phyloP scores from a whole-genome alignment of 37 sponge, comb jelly and placozoan species.

The Oopsacas minuta region DNA sequence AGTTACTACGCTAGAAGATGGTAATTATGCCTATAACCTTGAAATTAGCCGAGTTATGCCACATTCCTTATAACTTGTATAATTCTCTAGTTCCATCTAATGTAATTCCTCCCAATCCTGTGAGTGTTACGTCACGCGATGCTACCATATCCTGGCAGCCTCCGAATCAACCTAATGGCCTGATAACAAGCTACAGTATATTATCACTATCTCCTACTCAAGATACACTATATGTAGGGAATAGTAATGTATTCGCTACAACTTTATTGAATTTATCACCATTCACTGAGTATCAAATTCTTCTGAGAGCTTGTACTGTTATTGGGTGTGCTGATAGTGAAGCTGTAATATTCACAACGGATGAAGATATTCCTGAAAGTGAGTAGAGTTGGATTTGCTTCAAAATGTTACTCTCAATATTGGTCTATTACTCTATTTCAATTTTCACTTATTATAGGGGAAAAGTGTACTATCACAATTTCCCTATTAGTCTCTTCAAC shows the following conservation, averaged over 20 bases:
- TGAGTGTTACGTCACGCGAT: not conserved
- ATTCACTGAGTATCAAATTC: constrained; percentile 58
- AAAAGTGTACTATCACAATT: too few relatives aligned
- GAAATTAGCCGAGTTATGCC: not conserved
- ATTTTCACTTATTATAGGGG: too few relatives aligned
- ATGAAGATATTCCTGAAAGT: constrained; percentile 47
- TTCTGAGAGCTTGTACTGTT: constrained; percentile 56
- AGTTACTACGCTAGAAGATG: not conserved
- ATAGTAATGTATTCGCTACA: not conserved
- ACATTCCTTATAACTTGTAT: too few relatives aligned
- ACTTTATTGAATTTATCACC: constrained; percentile 31
- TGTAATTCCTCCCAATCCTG: not conserved
- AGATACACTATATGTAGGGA: not conserved
- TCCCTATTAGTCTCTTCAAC: too few relatives aligned
- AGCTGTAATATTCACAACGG: constrained; percentile 36
- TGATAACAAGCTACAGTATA: not conserved
- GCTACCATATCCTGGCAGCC: not conserved
- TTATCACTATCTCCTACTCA: not conserved
- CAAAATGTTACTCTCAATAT: too few relatives aligned
- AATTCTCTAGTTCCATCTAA: not conserved
- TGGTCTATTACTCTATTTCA: too few relatives aligned
- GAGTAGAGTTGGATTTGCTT: too few relatives aligned
- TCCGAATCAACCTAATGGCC: not conserved
- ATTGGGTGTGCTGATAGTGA: constrained; percentile 52
- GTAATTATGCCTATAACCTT: not conserved